A percentile compares a stretch with the other conserved stretches of the same genome.
Conservation (phyloP, 2,797 vertebrate genomes). For the Mastacembelus armatus region DNA sequence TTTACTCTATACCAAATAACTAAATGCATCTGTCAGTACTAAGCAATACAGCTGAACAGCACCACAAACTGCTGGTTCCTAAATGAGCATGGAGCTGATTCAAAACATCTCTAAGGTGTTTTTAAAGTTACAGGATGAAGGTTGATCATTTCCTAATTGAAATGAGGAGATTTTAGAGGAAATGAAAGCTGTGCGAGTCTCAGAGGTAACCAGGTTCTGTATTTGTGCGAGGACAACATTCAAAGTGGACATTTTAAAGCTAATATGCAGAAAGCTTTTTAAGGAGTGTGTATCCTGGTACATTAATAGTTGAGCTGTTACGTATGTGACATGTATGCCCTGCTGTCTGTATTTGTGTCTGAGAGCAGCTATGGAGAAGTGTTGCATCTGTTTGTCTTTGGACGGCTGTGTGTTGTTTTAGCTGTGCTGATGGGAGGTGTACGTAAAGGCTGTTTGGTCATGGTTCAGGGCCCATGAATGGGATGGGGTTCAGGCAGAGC, state of each 20-base stretch:
- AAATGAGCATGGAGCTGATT: neutral
- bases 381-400: conserved; percentile 77
- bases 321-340: no score
- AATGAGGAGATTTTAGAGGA: neutral
- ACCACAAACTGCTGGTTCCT: neutral
- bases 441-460: conserved; percentile 75
- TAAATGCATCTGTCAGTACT: neutral
- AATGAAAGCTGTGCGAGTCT: neutral
- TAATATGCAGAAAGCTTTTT: neutral
- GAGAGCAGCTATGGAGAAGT: conserved; percentile 31
- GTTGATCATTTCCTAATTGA: neutral
- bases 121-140: no score
- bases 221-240: no score
- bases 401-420: conserved; percentile 80
- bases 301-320: no score
- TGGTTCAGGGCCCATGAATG: conserved; percentile 78
- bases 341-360: conserved; percentile 8
- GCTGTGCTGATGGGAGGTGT: conserved; percentile 77
- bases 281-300: neutral
- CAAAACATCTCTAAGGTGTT: neutral
- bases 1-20: neutral
- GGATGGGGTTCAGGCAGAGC: conserved; percentile 53
- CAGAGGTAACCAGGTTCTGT: neutral
- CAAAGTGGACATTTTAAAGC: neutral
- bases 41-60: neutral